Base-by-base conservation (phyloP, 1,140 invertebrate genomes). In the Drosophila ambigua region DNA sequence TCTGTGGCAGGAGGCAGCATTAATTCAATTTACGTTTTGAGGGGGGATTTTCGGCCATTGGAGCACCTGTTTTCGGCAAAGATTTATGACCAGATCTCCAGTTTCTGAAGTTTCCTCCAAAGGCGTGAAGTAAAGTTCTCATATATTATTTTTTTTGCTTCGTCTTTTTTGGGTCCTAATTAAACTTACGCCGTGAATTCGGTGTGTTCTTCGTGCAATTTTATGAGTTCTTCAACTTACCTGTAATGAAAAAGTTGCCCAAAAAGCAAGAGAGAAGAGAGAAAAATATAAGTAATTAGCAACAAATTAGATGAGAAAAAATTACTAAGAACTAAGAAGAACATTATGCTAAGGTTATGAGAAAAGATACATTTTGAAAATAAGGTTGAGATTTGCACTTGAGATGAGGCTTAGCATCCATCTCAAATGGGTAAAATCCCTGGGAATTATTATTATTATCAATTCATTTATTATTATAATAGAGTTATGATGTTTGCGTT, bases 221-320 rank as follows among this genome's bases (percentile, higher is more conserved):
- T 80, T 81, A 62, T 46, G 73, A 74, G 72, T 76, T 76, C 73
- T 69, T 77, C 55, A 79, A 88, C 83, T 87, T 87, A 87, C 83
- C 83, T 87, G 83, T 67, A 83, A 87, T 76, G 78, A 54, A 81
- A 88, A 73, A 85, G 61, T 75, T 49, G 66, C 66, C 57, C 59
- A 73, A 23, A 64, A 63, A 41, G 44, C 57, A 46, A 72, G 43
- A 83, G 60, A 44, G 50, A 69, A 24, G 43, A 62, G 71, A 46
- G 63, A 71, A 24, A 62, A 67, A 71, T 52, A 85, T 87, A 65
- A 87, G 81, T 85, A 87, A 85, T 85, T 85, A 82, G 83, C 69
- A 39, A 58, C 46, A 82, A 82, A 85, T 87, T 87, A 87, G 73
- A 41, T 35, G 20, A 68, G 68, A 57, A 58, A 60, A 31, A 62